Conservation (phyloP, 1,140 invertebrate species). For the Drosophila pseudoobscura region DNA sequence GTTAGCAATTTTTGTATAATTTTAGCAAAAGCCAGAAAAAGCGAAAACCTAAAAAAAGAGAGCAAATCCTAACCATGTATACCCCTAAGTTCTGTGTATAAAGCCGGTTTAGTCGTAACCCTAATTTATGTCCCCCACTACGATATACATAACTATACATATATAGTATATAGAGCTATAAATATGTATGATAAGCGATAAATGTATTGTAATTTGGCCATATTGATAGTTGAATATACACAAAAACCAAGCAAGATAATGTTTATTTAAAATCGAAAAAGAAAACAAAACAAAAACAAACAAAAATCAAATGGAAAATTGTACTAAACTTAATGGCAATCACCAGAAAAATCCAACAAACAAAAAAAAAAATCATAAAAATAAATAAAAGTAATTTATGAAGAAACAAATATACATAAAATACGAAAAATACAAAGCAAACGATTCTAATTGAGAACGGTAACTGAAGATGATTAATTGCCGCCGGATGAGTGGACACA, state of each 20-base stretch:
- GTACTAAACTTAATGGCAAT: conserved; percentile 82
- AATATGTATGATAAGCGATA: conserved; percentile 70
- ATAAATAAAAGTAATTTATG: conserved; percentile 82
- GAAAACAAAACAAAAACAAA: conserved; percentile 27
- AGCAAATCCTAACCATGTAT: conserved; percentile 38
- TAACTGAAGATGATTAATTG: conserved; percentile 77
- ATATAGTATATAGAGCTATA: conserved; percentile 42
- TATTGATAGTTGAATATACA: conserved; percentile 83
- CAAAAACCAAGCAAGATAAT: conserved; percentile 57
- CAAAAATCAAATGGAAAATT: conserved; percentile 54
- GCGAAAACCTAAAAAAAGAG: conserved; percentile 28
- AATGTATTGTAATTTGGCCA: conserved; percentile 83
- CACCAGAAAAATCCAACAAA: conserved; percentile 71
- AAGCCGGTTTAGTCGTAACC: conserved; percentile 66
- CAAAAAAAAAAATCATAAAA: conserved; percentile 65
- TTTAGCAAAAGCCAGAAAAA: conserved; percentile 40
- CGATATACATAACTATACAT: conserved; percentile 39
- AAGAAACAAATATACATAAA: conserved; percentile 72
- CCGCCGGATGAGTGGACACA: conserved; percentile 69
- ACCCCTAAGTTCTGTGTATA: conserved; percentile 69
- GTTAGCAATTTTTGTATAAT: conserved; percentile 61
- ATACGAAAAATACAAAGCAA: conserved; percentile 47
- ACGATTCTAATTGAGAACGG: conserved; percentile 71
- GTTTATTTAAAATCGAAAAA: conserved; percentile 58
- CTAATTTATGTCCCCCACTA: conserved; percentile 72